Percentiles rank a stretch among this genome's conserved stretches.
phyloP scores from a whole-genome alignment of 2,888 invertebrate genomes.

The Herminia tarsipennalis region DNA sequence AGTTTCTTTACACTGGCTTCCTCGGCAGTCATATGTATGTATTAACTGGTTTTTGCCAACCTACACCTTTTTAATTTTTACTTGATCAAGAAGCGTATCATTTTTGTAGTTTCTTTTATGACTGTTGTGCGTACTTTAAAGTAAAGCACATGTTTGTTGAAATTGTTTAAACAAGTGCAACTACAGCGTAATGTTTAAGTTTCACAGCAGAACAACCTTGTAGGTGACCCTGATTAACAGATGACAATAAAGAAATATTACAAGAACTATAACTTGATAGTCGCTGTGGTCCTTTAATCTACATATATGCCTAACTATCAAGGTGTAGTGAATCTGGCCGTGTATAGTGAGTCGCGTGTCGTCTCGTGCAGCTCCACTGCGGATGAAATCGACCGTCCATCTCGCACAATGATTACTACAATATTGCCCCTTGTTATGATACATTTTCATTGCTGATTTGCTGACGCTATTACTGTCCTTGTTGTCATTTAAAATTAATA shows the following conservation, averaged over 20 bases:
- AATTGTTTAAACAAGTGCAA: slow-evolving; percentile 5
- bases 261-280: no score
- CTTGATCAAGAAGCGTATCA: no score
- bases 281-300: no score
- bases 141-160: neutral
- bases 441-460: neutral
- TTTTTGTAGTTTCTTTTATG: slow-evolving; percentile 8
- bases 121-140: slow-evolving; percentile 1
- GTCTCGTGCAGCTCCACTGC: neutral
- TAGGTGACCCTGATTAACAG: slow-evolving; percentile 1
- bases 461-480: slow-evolving; percentile 4
- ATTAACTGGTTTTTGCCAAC: no score
- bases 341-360: neutral
- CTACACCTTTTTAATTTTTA: no score
- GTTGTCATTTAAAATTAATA: neutral
- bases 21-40: slow-evolving; percentile 1
- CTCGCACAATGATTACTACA: slow-evolving; percentile 4
- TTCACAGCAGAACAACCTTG: slow-evolving; percentile 2
- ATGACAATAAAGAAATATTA: no score
- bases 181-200: neutral
- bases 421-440: slow-evolving; percentile 5
- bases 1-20: slow-evolving; percentile 25
- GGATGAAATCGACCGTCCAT: slow-evolving; percentile 11
- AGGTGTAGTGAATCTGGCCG: no score
- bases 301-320: no score